Percentiles rank a stretch among this genome's conserved stretches.
Evolutionary conservation across 2,113 vertebrate species (phyloP).

Genomic region (Planiliza haematocheilus): DNA sequence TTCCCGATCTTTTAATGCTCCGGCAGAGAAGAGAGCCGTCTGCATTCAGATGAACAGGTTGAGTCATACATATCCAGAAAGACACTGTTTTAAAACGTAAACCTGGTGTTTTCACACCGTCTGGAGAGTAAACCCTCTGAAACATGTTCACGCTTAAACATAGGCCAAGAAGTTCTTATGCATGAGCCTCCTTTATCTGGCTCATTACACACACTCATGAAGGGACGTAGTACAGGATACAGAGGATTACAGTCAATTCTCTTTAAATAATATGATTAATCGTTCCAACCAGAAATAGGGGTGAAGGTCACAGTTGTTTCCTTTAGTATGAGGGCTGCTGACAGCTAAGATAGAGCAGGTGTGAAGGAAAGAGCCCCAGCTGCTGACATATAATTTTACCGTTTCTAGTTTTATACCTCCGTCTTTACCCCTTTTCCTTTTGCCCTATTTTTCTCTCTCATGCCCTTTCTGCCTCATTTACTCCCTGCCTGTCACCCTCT

Average conservation of each 20-base stretch:
- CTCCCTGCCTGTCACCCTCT: constrained; percentile 36
- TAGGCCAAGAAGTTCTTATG: constrained; percentile 20
- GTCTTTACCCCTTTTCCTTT: constrained; percentile 9
- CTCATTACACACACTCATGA: constrained; percentile 55
- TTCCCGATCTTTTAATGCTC: constrained; percentile 32
- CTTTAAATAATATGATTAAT: constrained; percentile 50
- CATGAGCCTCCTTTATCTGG: constrained; percentile 49
- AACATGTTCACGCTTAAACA: constrained; percentile 26
- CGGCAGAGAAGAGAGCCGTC: constrained; percentile 33
- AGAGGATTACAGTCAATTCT: constrained; percentile 47
- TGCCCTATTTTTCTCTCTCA: constrained; percentile 21
- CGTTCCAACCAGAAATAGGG: constrained; percentile 24
- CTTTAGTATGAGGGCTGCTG: constrained; percentile 16
- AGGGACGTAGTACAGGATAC: constrained; percentile 37
- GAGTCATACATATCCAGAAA: constrained; percentile 51
- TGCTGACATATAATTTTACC: constrained; percentile 27
- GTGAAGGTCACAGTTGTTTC: constrained; percentile 40
- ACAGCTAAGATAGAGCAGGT: constrained; percentile 20
- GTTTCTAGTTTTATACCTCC: constrained; percentile 12
- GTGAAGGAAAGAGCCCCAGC: neutral
- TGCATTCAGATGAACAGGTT: constrained; percentile 50
- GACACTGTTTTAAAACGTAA: constrained; percentile 53
- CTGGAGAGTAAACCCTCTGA: constrained; percentile 57
- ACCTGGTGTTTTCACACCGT: constrained; percentile 67
- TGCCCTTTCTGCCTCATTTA: constrained; percentile 56